Base-by-base conservation (phyloP, 2,797 vertebrate species). In the Ctenosaura bakeri region DNA sequence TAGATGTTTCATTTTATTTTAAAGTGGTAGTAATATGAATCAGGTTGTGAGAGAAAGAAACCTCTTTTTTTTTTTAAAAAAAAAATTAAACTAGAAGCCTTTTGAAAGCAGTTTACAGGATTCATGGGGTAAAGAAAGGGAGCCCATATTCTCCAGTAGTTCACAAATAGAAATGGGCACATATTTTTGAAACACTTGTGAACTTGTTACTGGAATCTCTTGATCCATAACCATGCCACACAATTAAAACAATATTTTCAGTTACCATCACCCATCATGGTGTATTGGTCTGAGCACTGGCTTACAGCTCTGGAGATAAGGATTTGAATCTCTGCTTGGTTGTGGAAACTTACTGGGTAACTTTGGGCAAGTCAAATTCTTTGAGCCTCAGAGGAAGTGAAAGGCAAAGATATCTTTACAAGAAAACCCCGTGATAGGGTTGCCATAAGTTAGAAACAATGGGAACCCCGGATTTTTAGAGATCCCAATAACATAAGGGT, bases 1-100 rank as follows among this genome's bases (percentile, higher is more conserved):
- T 52, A 82, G 54, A 3, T 42, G 1, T 91, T 13, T 74, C 1
- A 1, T 77, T n/a, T 91, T 56, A 71, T 91, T 85, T 85, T 66
- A 2, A 8, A 13, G 10, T 38, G 56, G 74, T 8, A 56, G 26
- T 82, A 10, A 56, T 77, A 82, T 35, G 1, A 76, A 20, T 14
- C 86, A 5, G 13, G 13, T n/a, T 80, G 38, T 6, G 7, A 32
- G 46, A 83, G 35, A 69, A 73, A 59, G 26, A 22, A 56, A 22
- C 9, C 2, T 32, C 14, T 29, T 62, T 62, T 14, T 14, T 71
- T 82, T n/a, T n/a, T n/a, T n/a, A 46, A 46, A 46, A 18, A 16
- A 50, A 69, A 79, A 71, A 82, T 20, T 18, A 38, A 42, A 7
- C 1, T 10, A 32, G n/a, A 12, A 73, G 12, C n/a, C 38, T 2